Conservation (phyloP, 2,888 invertebrate species). For the Drosophila pseudotalamancana region DNA sequence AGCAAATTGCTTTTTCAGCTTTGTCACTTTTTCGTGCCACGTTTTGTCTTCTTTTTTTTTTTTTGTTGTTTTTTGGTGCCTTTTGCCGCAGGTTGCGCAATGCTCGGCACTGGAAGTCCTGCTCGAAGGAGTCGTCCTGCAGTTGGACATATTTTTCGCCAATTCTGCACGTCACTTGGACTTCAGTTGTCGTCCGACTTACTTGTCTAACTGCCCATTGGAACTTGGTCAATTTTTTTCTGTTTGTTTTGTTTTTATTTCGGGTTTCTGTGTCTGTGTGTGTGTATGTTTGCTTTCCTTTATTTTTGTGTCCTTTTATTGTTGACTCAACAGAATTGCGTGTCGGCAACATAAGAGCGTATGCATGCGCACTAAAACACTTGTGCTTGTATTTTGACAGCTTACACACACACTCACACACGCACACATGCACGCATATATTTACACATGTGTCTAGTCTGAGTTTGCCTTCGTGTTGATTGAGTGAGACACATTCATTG, state of each 20-base stretch:
- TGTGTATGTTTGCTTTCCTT: too few species aligned
- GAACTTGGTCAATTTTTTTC: conserved; percentile 18
- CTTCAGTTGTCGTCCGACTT: conserved; percentile 48
- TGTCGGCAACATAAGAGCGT: conserved; percentile 36
- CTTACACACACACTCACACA: conserved; percentile 4
- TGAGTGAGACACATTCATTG: conserved; percentile 59
- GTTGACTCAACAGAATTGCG: conserved; percentile 75
- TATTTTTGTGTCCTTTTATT: conserved; percentile 35
- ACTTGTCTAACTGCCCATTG: conserved; percentile 31
- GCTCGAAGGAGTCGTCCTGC: conserved; percentile 18
- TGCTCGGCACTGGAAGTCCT: conserved; percentile 21
- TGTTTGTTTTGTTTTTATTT: conserved; percentile 4
- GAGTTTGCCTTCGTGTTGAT: conserved; percentile 44
- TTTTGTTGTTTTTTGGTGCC: too few species aligned
- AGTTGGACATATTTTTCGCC: conserved; percentile 54
- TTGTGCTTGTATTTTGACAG: conserved; percentile 16
- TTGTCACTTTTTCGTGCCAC: conserved; percentile 74
- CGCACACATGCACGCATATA: conserved; percentile 22
- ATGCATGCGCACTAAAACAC: conserved; percentile 27
- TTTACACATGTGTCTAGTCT: conserved; percentile 24
- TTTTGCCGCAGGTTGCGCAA: conserved; percentile 55
- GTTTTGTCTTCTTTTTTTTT: conserved; percentile 25
- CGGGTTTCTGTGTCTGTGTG: too few species aligned
- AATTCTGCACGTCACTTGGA: conserved; percentile 72
- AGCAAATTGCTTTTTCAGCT: conserved; percentile 79